Base-by-base conservation (phyloP, 2,113 vertebrate species). In the Coryphaenoides rupestris region DNA sequence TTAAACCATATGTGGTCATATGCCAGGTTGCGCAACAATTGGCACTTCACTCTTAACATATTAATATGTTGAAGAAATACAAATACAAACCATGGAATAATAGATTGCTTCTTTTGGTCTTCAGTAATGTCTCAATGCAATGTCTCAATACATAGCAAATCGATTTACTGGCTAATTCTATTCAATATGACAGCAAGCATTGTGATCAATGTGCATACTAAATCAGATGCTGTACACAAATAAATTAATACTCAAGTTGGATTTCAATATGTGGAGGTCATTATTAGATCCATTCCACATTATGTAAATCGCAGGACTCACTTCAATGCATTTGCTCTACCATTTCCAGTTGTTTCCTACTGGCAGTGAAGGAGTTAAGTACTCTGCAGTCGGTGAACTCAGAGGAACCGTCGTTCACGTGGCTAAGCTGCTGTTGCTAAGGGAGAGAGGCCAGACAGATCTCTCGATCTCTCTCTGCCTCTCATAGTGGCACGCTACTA, bases 371-470 rank as follows among this genome's bases (percentile, higher is more conserved):
- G 67, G 82, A 73, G 78, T 87, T 90, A 87, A 88, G 65, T 22
- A 67, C 40, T 74, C 71, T 80, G 79, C 86, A 82, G 76, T 69
- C 82, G 80, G 75, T 89, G 74, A 83, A 85, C 80, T 86, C 83
- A 86, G 78, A 88, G 76, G 83, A 87, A 84, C 85, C 74, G 77
- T 80, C 74, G 70, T 82, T 89, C 87, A 88, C 86, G 77, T 78
- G 77, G 81, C 87, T 87, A 84, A 81, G 86, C 85, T 62, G 69
- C 83, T 89, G 91, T 91, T 90, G 89, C 89, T 87, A 92, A 89
- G 87, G 87, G 86, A 91, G 79, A 82, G 86, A 77, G 83, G 85
- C 84, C 87, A 89, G 86, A 85, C 83, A 85, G 80, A 50, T 72
- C 69, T 21, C 70, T 71, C 55, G 45, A 19, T 72, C 52, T 49